These are phyloP conservation scores for Deroplatys truncata DNA, from an alignment of 2,888 invertebrate genomes.

Conservation along the genomic window DNA sequence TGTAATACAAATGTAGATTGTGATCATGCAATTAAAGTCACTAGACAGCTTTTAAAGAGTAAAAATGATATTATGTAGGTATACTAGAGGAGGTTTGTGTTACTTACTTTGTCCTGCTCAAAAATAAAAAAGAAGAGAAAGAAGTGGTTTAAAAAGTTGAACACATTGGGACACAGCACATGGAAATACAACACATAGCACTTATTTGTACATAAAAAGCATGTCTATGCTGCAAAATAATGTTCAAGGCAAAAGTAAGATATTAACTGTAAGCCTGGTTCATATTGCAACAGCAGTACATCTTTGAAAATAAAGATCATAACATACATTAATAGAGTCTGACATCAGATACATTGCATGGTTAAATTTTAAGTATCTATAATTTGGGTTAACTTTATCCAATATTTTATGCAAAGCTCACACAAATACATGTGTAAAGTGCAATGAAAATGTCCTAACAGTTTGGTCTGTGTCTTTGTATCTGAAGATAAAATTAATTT, in stretches of 20 bases:
- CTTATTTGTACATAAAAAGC: neutral
- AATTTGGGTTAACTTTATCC: neutral
- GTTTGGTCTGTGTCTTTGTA: no score
- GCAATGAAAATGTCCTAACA: neutral
- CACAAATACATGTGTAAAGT: neutral
- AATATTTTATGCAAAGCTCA: neutral
- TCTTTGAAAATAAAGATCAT: neutral
- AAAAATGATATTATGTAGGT: neutral
- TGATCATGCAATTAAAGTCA: neutral
- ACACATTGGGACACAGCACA: constrained; percentile 24
- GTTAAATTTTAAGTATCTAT: neutral
- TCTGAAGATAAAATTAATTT: no score
- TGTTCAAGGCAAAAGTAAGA: neutral
- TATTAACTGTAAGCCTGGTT: neutral
- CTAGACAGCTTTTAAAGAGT: neutral
- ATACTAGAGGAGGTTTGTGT: neutral
- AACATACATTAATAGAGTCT: neutral
- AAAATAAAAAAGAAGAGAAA: constrained; percentile 34
- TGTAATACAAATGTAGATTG: neutral
- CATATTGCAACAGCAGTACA: neutral
- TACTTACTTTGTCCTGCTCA: constrained; percentile 37
- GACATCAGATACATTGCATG: neutral
- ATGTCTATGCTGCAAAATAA: neutral
- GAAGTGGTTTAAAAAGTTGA: constrained; percentile 31
- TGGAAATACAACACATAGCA: constrained; percentile 12